Percentiles rank a stretch among this genome's conserved stretches.
These are phyloP conservation scores for Apotomis capreana DNA, from an alignment of 2,888 invertebrate species.

Conservation along the genomic window DNA sequence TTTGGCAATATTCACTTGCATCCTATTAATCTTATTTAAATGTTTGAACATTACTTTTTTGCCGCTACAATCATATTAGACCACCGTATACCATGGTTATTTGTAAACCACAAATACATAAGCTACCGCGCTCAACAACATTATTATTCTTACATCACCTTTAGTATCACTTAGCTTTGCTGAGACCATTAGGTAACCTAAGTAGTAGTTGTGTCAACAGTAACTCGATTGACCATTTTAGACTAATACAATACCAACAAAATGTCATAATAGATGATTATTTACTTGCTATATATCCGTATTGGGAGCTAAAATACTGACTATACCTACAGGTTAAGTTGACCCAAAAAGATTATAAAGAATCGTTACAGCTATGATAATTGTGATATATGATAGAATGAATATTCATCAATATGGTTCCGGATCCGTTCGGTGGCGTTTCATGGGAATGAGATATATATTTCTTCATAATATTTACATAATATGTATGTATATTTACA, in stretches of 20 bases:
- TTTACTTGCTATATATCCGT: conserved; percentile 6
- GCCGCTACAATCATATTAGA: too few relatives aligned
- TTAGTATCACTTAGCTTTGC: not conserved
- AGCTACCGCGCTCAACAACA: conserved; percentile 3
- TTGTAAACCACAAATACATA: conserved; percentile 1
- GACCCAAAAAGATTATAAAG: too few relatives aligned
- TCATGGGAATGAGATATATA: too few relatives aligned
- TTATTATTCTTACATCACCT: conserved; percentile 26
- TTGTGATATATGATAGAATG: not conserved
- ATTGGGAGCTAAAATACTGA: conserved; percentile 8
- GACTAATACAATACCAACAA: conserved; percentile 31
- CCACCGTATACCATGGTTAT: too few relatives aligned
- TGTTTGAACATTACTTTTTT: too few relatives aligned
- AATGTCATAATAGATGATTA: conserved; percentile 34
- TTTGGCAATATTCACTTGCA: too few relatives aligned
- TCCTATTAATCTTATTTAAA: too few relatives aligned
- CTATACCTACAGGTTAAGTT: too few relatives aligned
- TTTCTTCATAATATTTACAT: too few relatives aligned
- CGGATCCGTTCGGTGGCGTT: too few relatives aligned
- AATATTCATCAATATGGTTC: too few relatives aligned
- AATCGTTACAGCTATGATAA: too few relatives aligned
- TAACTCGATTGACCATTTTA: conserved; percentile 30
- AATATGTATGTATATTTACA: not conserved
- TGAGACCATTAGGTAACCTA: conserved; percentile 25
- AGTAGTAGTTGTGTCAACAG: conserved; percentile 34